Evolutionary conservation across 2,113 vertebrate species (phyloP), one percentile per base, ranked within the genome.

Genomic region (Nycticryphes semicollaris): DNA sequence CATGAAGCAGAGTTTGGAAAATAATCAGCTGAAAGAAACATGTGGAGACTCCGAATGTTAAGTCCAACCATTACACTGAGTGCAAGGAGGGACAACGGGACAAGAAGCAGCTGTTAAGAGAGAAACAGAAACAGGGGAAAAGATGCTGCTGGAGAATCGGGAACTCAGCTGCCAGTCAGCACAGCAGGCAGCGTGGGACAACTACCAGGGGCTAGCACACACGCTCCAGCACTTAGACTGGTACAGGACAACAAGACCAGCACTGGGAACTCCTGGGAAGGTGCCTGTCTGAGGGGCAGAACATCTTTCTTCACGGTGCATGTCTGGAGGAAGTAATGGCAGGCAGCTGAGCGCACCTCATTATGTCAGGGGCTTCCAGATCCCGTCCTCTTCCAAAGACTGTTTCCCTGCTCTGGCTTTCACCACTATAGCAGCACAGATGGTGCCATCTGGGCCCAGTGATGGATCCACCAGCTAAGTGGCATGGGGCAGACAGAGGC

Each of bases 391-490:
- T 67, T 70, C 28, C 16, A 35, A 31, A 19, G 19, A 30, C 9
- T 20, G 18, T 54, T 79, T 68, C 35, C 37, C 43, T 63, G 2
- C 18, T 16, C 3, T 8, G 12, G 35, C 28, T 83, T 87, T 25
- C 18, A 30, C 27, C 11, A 20, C 62, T 30, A 21, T 5, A 24
- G 59, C 50, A 41, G 47, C 0, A 0, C 67, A 0, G 0, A 45
- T 0, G 0, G 39, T 50, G 21, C 19, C 19, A 3, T 9, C 5
- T 7, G 39, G 12, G 37, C 14, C 33, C 9, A 1, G 30, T 8
- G 3, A 12, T 3, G 3, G 20, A 7, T 8, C 20, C 4, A 14
- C 1, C 17, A 57, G 51, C 56, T 7, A 37, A 19, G 56, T 11
- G 9, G 41, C 6, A 2, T 6, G 2, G 19, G 41, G 45, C 62